Conservation (phyloP, 2,113 vertebrate genomes). For the Coptodon bakossiorum region DNA sequence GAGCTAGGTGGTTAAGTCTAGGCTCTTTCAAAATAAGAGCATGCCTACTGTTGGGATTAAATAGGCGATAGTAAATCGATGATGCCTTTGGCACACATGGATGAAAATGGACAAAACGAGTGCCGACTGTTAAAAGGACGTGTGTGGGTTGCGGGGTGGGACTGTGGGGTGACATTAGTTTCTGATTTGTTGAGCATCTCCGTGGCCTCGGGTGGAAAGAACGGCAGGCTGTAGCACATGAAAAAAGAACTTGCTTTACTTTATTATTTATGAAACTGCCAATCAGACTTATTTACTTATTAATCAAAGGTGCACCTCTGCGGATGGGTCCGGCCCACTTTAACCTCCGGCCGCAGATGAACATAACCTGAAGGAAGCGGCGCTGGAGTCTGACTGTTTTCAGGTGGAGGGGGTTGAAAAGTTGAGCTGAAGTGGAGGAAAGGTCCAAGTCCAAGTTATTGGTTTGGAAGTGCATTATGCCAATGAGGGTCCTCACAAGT, state of each 20-base stretch:
- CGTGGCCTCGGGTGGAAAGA: background rate
- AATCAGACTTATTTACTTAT: background rate
- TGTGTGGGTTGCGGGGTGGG: background rate
- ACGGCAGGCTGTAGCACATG: background rate
- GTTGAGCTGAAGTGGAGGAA: background rate
- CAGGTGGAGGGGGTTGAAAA: background rate
- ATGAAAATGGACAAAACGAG: background rate
- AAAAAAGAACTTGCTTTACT: background rate
- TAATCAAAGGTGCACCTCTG: background rate
- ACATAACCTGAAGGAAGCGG: background rate
- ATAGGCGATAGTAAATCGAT: background rate
- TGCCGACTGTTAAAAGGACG: background rate
- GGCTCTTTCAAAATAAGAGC: background rate
- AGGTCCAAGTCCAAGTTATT: background rate
- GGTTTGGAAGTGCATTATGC: background rate
- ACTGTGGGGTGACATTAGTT: background rate
- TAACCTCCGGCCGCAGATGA: background rate
- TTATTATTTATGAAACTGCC: background rate
- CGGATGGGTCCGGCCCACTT: background rate
- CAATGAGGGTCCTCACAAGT: slow-evolving; percentile 20
- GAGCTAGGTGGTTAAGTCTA: background rate
- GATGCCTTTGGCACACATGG: rapidly evolving
- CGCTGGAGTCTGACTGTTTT: background rate
- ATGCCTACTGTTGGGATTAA: background rate
- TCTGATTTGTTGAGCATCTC: background rate